phyloP scores from a whole-genome alignment of 1,140 invertebrate genomes.

The Drosophila subpulchrella region DNA sequence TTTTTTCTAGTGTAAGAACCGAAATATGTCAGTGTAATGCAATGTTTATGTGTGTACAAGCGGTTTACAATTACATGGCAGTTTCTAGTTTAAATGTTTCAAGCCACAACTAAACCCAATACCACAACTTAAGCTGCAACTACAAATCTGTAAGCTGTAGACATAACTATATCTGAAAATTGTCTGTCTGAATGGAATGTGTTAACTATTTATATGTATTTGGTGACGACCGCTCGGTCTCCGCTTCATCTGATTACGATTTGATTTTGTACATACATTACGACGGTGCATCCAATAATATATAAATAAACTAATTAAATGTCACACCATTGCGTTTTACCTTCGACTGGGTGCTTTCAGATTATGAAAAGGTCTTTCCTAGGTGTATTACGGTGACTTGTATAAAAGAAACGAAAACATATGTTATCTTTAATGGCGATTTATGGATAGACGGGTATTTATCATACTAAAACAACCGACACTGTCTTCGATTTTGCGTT shows the following conservation, averaged over 20 bases:
- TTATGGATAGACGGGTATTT: background rate
- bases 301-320: slow-evolving; percentile 50
- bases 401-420: background rate
- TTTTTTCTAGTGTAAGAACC: slow-evolving; percentile 26
- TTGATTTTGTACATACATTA: slow-evolving; percentile 39
- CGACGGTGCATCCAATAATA: slow-evolving; percentile 28
- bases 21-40: slow-evolving; percentile 23
- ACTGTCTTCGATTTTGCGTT: background rate
- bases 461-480: background rate
- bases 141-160: slow-evolving; percentile 8
- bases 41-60: slow-evolving; percentile 64
- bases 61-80: slow-evolving; percentile 32
- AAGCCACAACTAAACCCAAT: slow-evolving; percentile 14
- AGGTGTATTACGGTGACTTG: background rate
- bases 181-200: slow-evolving; percentile 61
- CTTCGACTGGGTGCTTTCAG: background rate
- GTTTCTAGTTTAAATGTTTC: slow-evolving; percentile 61
- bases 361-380: background rate
- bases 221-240: slow-evolving; percentile 4
- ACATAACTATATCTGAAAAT: slow-evolving; percentile 44
- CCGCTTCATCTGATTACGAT: slow-evolving; percentile 16
- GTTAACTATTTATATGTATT: slow-evolving; percentile 19
- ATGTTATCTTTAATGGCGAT: background rate
- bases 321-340: slow-evolving; percentile 23
- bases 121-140: background rate